These are phyloP conservation scores for Helicoverpa assulta DNA, from an alignment of 2,888 invertebrate species.

Conservation along the genomic window DNA sequence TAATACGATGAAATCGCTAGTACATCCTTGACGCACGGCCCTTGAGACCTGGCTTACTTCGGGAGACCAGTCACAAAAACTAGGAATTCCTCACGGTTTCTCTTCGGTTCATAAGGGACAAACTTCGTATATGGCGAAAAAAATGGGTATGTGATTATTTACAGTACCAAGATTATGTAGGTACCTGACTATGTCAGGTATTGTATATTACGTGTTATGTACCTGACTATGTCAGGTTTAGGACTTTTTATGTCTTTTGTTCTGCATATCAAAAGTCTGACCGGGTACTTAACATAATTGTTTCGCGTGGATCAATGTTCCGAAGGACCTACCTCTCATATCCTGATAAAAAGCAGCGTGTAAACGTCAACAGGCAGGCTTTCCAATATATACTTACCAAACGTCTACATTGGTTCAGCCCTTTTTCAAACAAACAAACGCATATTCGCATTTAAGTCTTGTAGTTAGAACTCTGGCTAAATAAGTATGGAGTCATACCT, in stretches of 20 bases:
- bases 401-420: neutral
- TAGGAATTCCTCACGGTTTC: neutral
- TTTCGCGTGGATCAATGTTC: neutral
- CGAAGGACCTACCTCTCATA: neutral
- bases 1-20: slow-evolving; percentile 42
- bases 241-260: too few relatives aligned
- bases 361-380: neutral
- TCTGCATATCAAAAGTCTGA: too few relatives aligned
- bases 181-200: too few relatives aligned
- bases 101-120: neutral
- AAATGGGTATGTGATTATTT: neutral
- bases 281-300: too few relatives aligned
- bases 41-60: slow-evolving; percentile 33
- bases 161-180: too few relatives aligned
- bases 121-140: neutral
- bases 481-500: slow-evolving; percentile 23
- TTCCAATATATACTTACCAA: neutral
- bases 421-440: neutral
- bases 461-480: slow-evolving; percentile 7
- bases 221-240: too few relatives aligned
- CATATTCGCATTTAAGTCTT: neutral
- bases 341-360: neutral
- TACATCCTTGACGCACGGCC: slow-evolving; percentile 7
- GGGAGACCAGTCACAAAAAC: neutral
- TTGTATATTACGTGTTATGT: too few relatives aligned